Percentiles rank a stretch among this genome's conserved stretches.
Evolutionary conservation across 1,140 invertebrate genomes (phyloP).

Genomic region (Parasteatoda tepidariorum): DNA sequence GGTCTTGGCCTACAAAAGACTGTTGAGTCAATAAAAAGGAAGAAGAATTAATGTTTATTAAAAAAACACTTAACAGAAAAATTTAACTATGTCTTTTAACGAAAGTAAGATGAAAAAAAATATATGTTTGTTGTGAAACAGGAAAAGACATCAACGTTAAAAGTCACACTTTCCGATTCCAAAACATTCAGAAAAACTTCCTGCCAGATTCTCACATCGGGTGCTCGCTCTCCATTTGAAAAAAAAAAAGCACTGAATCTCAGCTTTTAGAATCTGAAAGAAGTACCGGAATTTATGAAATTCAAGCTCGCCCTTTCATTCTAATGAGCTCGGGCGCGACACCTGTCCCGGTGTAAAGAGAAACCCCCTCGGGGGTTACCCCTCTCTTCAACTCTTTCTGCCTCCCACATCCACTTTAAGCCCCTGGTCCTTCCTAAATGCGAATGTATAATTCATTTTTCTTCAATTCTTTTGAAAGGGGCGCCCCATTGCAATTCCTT

Average conservation of each 20-base stretch:
- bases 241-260: neutral
- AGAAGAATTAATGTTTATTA: too few relatives aligned
- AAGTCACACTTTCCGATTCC: too few relatives aligned
- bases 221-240: too few relatives aligned
- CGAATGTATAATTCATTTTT: slow-evolving; percentile 56
- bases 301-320: slow-evolving; percentile 12
- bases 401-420: slow-evolving; percentile 3
- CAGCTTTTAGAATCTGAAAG: neutral
- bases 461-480: slow-evolving; percentile 54
- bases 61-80: too few relatives aligned
- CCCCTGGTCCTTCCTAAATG: slow-evolving; percentile 43
- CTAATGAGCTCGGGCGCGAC: slow-evolving; percentile 2
- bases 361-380: neutral
- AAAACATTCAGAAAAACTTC: too few relatives aligned
- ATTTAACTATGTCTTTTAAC: too few relatives aligned
- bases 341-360: slow-evolving; percentile 1
- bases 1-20: too few relatives aligned
- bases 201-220: too few relatives aligned
- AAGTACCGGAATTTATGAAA: slow-evolving; percentile 5
- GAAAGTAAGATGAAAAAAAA: too few relatives aligned
- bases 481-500: slow-evolving; percentile 33
- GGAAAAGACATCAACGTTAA: too few relatives aligned
- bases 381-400: neutral
- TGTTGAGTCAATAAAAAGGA: too few relatives aligned
- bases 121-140: too few relatives aligned